Conservation (phyloP, 2,113 vertebrate genomes). For the Dendropsophus ebraccatus region DNA sequence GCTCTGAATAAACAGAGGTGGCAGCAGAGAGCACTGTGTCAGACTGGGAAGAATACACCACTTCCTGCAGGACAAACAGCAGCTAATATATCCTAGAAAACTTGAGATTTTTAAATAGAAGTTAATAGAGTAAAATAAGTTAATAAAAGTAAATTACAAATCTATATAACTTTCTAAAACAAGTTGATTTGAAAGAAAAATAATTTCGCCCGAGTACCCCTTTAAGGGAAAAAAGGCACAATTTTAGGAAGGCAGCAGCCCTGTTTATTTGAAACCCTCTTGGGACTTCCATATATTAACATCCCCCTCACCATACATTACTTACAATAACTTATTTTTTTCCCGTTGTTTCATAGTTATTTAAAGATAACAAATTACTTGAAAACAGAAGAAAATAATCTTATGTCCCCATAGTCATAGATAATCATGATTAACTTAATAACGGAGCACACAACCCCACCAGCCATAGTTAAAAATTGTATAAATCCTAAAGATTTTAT, state of each 20-base stretch:
- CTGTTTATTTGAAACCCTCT: neutral
- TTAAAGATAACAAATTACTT: constrained; percentile 16
- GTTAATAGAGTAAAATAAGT: too few relatives aligned
- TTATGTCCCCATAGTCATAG: neutral
- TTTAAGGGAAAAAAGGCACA: neutral
- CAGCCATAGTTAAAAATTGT: constrained; percentile 41
- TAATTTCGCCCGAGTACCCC: too few relatives aligned
- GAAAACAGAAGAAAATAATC: constrained; percentile 14
- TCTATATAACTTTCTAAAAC: too few relatives aligned
- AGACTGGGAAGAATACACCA: too few relatives aligned
- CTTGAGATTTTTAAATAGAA: too few relatives aligned
- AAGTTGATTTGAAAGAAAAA: too few relatives aligned
- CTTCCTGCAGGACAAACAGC: neutral
- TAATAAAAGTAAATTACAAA: too few relatives aligned
- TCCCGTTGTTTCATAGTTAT: constrained; percentile 13
- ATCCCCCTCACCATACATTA: neutral
- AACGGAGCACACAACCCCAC: constrained; percentile 15
- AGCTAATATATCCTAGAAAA: too few relatives aligned
- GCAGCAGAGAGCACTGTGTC: too few relatives aligned
- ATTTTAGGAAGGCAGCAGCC: neutral
- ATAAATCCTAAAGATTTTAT: neutral
- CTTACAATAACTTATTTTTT: neutral
- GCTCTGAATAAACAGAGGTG: too few relatives aligned
- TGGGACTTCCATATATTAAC: neutral
- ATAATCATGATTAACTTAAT: constrained; percentile 33